phyloP scores from a whole-genome alignment of 2,888 invertebrate species.

The Eupeodes luniger region DNA sequence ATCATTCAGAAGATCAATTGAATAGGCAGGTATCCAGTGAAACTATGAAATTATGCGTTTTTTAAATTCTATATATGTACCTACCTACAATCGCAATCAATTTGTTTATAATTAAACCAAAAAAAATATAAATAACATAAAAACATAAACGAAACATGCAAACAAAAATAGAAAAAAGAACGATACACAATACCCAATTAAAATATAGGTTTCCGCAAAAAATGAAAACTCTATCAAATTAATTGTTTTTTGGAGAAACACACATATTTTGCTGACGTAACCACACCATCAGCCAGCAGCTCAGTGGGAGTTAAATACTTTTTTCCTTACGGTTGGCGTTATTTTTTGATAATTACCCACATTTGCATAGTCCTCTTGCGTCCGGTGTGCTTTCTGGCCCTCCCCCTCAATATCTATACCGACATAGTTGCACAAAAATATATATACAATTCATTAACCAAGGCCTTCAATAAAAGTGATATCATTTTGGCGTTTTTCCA shows the following conservation, averaged over 20 bases:
- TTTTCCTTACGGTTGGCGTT: background rate
- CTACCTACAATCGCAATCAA: background rate
- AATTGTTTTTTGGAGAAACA: background rate
- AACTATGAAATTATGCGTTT: too few species aligned
- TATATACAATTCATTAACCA: conserved; percentile 48
- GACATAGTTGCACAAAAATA: conserved; percentile 5
- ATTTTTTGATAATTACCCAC: conserved; percentile 30
- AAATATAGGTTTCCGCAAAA: background rate
- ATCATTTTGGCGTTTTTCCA: conserved; percentile 56
- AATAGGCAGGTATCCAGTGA: too few species aligned
- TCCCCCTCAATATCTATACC: background rate
- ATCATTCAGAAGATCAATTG: too few species aligned
- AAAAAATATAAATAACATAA: background rate
- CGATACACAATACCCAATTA: conserved; percentile 14
- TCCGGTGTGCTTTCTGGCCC: background rate
- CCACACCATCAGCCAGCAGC: background rate
- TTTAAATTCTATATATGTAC: too few species aligned
- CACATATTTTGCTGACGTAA: background rate
- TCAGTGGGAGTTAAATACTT: background rate
- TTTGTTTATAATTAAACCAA: background rate
- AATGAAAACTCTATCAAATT: background rate
- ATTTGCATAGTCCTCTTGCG: background rate
- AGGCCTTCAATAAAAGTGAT: conserved; percentile 50
- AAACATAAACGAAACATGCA: background rate
- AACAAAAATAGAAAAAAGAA: background rate